Conservation (phyloP, 1,140 invertebrate species). For the Bombyx mandarina region DNA sequence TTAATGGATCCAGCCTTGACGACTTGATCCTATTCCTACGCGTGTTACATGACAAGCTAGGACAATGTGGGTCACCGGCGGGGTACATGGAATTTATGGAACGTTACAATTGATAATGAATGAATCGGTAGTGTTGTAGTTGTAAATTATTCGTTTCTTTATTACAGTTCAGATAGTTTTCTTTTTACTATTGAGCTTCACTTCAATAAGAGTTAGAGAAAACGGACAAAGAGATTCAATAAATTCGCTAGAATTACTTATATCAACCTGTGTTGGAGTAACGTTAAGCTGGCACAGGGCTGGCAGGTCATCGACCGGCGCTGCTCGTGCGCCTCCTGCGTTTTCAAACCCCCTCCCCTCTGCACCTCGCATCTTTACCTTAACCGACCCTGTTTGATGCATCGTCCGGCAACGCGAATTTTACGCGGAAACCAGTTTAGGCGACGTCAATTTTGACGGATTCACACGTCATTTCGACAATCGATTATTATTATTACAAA, state of each 20-base stretch:
- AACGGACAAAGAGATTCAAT: too few species aligned
- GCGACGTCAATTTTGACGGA: conserved; percentile 39
- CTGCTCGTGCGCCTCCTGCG: conserved; percentile 55
- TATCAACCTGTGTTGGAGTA: too few species aligned
- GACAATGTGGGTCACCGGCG: conserved; percentile 41
- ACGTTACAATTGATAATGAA: conserved; percentile 15
- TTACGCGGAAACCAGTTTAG: conserved; percentile 63
- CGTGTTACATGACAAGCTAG: conserved; percentile 41
- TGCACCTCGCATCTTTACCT: conserved; percentile 35
- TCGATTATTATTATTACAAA: conserved; percentile 21
- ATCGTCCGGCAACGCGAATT: conserved; percentile 60
- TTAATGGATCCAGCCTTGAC: conserved; percentile 65
- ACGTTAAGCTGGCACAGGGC: conserved; percentile 32
- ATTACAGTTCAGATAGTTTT: neutral
- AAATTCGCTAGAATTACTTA: too few species aligned
- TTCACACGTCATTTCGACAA: conserved; percentile 24
- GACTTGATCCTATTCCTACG: conserved; percentile 60
- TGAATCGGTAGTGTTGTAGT: neutral
- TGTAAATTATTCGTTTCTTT: neutral
- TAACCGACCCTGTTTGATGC: conserved; percentile 51
- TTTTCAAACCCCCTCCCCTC: conserved; percentile 40
- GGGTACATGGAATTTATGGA: conserved; percentile 20
- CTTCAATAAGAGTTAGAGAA: too few species aligned
- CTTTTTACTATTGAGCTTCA: too few species aligned
- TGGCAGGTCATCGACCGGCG: conserved; percentile 63